Base-by-base conservation (phyloP, 2,113 vertebrate species). In the Ranitomeya variabilis region DNA sequence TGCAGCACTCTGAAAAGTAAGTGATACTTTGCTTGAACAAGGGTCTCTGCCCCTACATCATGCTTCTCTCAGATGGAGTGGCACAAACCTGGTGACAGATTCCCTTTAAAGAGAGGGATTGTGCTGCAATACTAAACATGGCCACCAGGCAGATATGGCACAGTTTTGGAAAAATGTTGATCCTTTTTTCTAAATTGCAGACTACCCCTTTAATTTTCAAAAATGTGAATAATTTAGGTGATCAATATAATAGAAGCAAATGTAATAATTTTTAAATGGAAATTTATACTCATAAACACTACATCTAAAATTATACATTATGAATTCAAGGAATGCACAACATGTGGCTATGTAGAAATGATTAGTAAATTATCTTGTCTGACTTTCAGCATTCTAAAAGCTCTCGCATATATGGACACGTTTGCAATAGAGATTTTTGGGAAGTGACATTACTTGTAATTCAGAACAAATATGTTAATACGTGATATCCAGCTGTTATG, bases 401-500 rank as follows among this genome's bases (percentile, higher is more conserved):
- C 79, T 60, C 23, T 15, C 15, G 15, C 6, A 55, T 59, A 57
- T 57, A 10, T 59, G 55, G 78, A 57, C 52, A 79, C 78, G 6
- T 57, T 26, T 80, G n/a, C 21, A 23, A 59, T 11, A 57, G 55
- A 19, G 76, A 15, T 45, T 80, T 80, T 31, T 80, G 21, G 6
- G 37, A 60, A 60, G 31, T 62, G 15, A 60, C 57, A 81, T 37
- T 81, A 81, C 45, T 81, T 10, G 79, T 18, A 59, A 59, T 59
- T 37, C 23, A 8, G 79, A 60, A 62, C 26, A 81, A 80, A 81
- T 81, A 60, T 81, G 79, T 60, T 37, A 81, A 81, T 81, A 26
- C 9, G 8, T 60, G 54, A 80, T 81, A 81, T 81, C 79, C 57
- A 67, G n/a, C 52, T 85, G 84, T 60, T 74, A 64, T 74, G 73